Conservation (phyloP, 2,888 invertebrate species). For the Drosophila leonis region DNA sequence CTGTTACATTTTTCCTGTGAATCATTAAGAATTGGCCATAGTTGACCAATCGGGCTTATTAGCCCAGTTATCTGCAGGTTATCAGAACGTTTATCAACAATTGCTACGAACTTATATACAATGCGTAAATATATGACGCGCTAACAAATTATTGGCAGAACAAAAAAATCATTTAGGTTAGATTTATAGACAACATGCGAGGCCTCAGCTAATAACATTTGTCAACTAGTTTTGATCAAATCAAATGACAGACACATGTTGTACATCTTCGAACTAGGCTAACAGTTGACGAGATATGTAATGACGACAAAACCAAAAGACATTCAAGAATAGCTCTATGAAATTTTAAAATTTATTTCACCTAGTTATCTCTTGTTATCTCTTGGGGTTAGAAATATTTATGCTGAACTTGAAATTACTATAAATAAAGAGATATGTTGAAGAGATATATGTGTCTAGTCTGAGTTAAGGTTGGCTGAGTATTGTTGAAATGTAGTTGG, state of each 20-base stretch:
- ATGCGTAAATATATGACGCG: constrained; percentile 43
- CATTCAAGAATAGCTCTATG: constrained; percentile 6
- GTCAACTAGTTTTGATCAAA: constrained; percentile 24
- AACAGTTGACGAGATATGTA: constrained; percentile 17
- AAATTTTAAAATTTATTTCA: neutral
- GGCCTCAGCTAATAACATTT: constrained; percentile 2
- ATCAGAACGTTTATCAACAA: constrained; percentile 31
- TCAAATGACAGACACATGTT: constrained; percentile 20
- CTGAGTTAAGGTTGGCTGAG: neutral
- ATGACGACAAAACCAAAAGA: neutral
- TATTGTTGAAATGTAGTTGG: neutral
- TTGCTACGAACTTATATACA: constrained; percentile 27
- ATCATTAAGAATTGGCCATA: constrained; percentile 42
- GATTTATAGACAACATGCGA: constrained; percentile 27
- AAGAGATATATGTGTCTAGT: neutral
- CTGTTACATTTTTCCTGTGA: constrained; percentile 24
- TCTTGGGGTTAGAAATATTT: neutral
- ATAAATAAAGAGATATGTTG: neutral
- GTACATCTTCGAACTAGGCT: neutral
- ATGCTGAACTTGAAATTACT: neutral
- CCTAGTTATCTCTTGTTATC: constrained; percentile 24
- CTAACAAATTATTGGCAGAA: constrained; percentile 4
- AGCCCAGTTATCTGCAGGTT: constrained; percentile 34
- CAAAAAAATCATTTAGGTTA: constrained; percentile 4
- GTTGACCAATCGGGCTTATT: constrained; percentile 41